Percentiles rank a stretch among this genome's conserved stretches.
These are phyloP conservation scores for Octodonta nipae DNA, from an alignment of 2,888 invertebrate genomes.

Conservation along the genomic window DNA sequence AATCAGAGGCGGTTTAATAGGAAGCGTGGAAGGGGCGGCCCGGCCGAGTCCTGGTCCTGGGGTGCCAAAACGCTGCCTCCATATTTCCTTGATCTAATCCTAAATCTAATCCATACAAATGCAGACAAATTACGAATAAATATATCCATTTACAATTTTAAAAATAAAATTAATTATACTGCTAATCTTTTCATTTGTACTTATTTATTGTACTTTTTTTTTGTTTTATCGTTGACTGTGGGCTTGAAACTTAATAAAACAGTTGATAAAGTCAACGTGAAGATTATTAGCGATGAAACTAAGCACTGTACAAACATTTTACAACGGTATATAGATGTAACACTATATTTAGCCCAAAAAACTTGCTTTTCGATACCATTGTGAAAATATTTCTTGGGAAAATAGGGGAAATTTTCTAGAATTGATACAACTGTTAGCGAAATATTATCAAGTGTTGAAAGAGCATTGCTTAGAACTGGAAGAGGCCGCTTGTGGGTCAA, in stretches of 20 bases:
- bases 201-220: too few species aligned
- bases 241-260: background rate
- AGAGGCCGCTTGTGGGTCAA: background rate
- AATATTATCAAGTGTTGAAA: background rate
- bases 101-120: too few species aligned
- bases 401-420: slow-evolving; percentile 1
- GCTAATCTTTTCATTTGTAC: too few species aligned
- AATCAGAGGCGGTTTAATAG: too few species aligned
- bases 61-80: too few species aligned
- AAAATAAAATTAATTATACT: too few species aligned
- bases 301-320: background rate
- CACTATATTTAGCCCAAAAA: slow-evolving; percentile 1
- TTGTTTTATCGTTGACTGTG: too few species aligned
- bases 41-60: too few species aligned
- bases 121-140: too few species aligned
- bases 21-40: too few species aligned
- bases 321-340: background rate
- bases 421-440: slow-evolving; percentile 1
- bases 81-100: too few species aligned
- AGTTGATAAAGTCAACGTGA: background rate
- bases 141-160: too few species aligned
- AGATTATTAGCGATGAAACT: background rate
- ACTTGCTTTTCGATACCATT: background rate
- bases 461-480: slow-evolving; percentile 1
- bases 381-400: background rate